Evolutionary conservation across 2,888 invertebrate species (phyloP), one percentile per base, ranked within the genome.

Genomic region (Tetragonisca angustula): DNA sequence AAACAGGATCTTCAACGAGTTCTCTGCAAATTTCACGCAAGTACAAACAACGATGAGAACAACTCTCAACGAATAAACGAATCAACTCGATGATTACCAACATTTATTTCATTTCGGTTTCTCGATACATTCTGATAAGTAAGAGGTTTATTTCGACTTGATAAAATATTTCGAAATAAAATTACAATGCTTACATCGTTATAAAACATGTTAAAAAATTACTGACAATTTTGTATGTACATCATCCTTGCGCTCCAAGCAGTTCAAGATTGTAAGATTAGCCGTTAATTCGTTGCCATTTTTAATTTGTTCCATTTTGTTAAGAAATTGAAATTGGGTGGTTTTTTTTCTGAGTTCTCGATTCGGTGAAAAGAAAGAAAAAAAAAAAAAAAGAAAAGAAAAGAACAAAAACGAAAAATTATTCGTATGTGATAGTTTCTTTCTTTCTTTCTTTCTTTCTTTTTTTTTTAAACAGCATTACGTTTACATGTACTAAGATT

Each of bases 181-280:
- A 67, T 67, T 81, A 82, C 81, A 82, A 71, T 65, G 61, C 61
- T 80, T 61, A 80, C 75, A 80, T 80, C 61, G 32, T 75, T 80
- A 81, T 61, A 75, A 80, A 71, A 71, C 52, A 65, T 61, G 80
- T 75, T 67, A 71, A 81, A 82, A 75, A 75, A 67, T 75, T 80
- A 75, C 54, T 71, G 75, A 71, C 71, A 70, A 71, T 82, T 82
- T 82, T 71, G 43, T 82, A 82, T 82, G 81, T 71, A 82, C 61
- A 52, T 32, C 67, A 54, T 65, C 24, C 54, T 74, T 64, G 32
- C 50, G 65, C 64, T 69, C 9, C 50, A 27, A 73, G 56, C 56
- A 59, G 43, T 74, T 67, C 9, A 15, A 68, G 32, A 27, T 62
- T 50, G n/a, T 73, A 74, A 64, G 11, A 64, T 69, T 70, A 71